Conservation (phyloP, 2,113 vertebrate genomes). For the Gasterosteus nipponicus region DNA sequence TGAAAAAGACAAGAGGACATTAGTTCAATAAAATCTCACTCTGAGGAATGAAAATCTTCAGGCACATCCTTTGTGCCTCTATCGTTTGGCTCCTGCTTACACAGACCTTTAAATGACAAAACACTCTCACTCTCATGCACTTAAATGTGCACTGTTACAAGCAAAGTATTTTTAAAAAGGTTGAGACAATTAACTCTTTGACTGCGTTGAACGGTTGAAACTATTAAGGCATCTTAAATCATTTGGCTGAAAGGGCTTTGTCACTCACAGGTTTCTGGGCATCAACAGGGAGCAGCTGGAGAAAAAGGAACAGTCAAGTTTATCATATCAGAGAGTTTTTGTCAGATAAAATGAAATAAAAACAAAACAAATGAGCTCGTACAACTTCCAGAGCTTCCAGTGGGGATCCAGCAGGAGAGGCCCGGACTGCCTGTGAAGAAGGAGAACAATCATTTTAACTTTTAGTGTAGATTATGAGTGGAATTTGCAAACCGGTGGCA, state of each 20-base stretch:
- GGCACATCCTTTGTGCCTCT: slow-evolving; percentile 48
- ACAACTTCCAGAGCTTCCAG: slow-evolving; percentile 53
- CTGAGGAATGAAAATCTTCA: not conserved
- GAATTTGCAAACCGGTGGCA: not conserved
- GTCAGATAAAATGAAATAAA: not conserved
- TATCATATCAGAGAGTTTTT: not conserved
- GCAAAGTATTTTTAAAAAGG: not conserved
- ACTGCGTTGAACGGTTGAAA: not conserved
- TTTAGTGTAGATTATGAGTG: not conserved
- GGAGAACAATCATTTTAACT: not conserved
- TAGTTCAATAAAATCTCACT: not conserved
- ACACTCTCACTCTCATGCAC: not conserved
- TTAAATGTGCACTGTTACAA: slow-evolving; percentile 3
- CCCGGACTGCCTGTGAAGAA: slow-evolving; percentile 43
- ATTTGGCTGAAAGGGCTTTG: not conserved
- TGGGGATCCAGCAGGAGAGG: slow-evolving; percentile 54
- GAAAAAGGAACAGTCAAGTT: slow-evolving; percentile 9
- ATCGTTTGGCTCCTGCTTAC: slow-evolving; percentile 65
- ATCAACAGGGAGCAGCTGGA: slow-evolving; percentile 66
- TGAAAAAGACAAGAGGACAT: not conserved
- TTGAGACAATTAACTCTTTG: not conserved
- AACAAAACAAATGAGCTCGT: slow-evolving; percentile 18
- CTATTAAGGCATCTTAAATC: not conserved
- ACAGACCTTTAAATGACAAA: slow-evolving; percentile 45
- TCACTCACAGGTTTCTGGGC: slow-evolving; percentile 54